Evolutionary conservation across 2,888 invertebrate species (phyloP), one percentile per base, ranked within the genome.

Genomic region (Diabrotica balteata): DNA sequence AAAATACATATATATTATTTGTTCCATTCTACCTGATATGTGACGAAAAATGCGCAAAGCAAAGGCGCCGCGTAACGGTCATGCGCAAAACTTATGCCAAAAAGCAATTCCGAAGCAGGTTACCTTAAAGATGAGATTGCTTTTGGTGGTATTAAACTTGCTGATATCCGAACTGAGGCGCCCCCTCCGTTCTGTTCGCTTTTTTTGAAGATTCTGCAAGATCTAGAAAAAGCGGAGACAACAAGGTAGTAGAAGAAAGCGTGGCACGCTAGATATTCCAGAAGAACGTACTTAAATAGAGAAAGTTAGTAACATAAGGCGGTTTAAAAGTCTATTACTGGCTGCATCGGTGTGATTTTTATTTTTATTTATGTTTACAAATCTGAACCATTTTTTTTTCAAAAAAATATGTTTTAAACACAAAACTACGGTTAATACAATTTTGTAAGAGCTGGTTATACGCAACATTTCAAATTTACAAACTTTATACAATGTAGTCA

Each of bases 131-230:
- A 96, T 95, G 90, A 95, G 94, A 93, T 94, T 94, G 94, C 94
- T 95, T 93, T 95, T 95, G 90, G 93, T 93, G 90, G 92, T 93
- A 91, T 93, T 92, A 86, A 88, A 88, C 92, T 94, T 94, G 93
- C 94, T 92, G 89, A 91, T 88, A 89, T 95, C 94, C 89, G 94
- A 94, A 92, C 93, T 92, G 91, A 94, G 94, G 89, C 94, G 93
- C 90, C 95, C 95, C 91, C 95, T 93, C 90, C 95, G 91, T 92
- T 95, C 94, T 90, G 95, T 95, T 92, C 95, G 94, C 92, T 95
- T 96, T 95, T 95, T 95, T 94, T 95, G 95, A 89, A 95, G 95
- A 92, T 95, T 95, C 95, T 95, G 95, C 93, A 95, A 95, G 93
- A 95, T 95, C 95, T 95, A 95, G 93, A 94, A 94, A 92, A 91